Conservation (phyloP, 2,888 invertebrate species). For the Noctuana brunneofusca region DNA sequence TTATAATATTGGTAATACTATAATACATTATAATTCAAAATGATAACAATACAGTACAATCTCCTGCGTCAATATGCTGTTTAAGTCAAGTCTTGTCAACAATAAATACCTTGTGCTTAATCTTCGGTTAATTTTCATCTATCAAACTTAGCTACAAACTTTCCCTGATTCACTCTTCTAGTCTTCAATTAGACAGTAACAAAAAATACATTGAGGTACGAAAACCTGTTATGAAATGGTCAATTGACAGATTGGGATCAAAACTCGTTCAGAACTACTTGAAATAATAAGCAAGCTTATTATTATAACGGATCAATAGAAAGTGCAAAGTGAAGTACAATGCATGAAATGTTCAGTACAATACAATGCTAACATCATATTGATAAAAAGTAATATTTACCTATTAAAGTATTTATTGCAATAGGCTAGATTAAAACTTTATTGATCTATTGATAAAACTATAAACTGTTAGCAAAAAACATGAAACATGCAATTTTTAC, state of each 20-base stretch:
- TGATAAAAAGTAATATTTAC: not conserved
- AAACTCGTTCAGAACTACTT: slow-evolving; percentile 10
- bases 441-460: not conserved
- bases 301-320: slow-evolving; percentile 20
- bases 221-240: slow-evolving; percentile 12
- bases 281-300: slow-evolving; percentile 2
- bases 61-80: too few relatives aligned
- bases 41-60: too few relatives aligned
- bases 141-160: not conserved
- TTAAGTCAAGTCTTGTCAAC: too few relatives aligned
- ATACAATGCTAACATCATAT: not conserved
- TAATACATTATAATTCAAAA: too few relatives aligned
- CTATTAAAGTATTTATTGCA: not conserved
- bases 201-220: not conserved
- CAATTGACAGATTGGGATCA: not conserved
- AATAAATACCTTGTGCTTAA: not conserved
- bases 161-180: not conserved
- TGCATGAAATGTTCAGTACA: not conserved
- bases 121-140: not conserved
- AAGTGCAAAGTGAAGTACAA: slow-evolving; percentile 15
- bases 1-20: too few relatives aligned
- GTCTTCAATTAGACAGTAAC: not conserved
- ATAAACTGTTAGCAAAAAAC: too few relatives aligned
- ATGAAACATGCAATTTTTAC: too few relatives aligned
- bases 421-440: not conserved